Evolutionary conservation across 23 tunicate genomes (phyloP).

Genomic region (Oikopleura dioica): DNA sequence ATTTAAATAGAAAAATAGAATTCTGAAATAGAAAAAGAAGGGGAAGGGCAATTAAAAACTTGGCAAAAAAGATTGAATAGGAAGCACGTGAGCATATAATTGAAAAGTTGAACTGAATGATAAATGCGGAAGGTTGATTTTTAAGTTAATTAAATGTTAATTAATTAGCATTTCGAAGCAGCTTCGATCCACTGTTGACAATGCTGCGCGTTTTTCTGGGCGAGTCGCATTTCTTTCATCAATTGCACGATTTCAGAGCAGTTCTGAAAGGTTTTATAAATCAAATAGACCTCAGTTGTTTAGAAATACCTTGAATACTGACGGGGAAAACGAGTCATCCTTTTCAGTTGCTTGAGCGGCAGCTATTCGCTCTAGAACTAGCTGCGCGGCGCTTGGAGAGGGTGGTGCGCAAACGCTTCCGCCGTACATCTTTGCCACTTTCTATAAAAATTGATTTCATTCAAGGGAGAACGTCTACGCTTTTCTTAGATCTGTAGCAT

Average conservation of each 20-base stretch:
- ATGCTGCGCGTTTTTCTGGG: slow-evolving; percentile 2
- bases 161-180: no score
- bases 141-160: no score
- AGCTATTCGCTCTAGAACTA: background rate
- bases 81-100: no score
- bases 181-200: slow-evolving; percentile 10
- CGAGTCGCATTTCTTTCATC: background rate
- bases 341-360: background rate
- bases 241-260: background rate
- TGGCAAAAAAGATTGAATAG: background rate
- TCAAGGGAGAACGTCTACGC: no score
- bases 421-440: slow-evolving; percentile 1
- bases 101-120: no score
- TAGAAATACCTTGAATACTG: slow-evolving; percentile 3
- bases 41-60: background rate
- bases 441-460: background rate
- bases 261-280: background rate
- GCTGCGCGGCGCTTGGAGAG: background rate
- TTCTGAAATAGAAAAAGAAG: background rate
- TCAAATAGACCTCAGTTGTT: no score
- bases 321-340: slow-evolving; percentile 1
- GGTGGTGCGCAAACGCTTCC: slow-evolving; percentile 7
- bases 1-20: background rate
- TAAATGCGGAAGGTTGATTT: no score
- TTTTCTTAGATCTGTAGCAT: no score